Conservation (phyloP, 2,113 vertebrate species). For the Lepisosteus osseus region DNA sequence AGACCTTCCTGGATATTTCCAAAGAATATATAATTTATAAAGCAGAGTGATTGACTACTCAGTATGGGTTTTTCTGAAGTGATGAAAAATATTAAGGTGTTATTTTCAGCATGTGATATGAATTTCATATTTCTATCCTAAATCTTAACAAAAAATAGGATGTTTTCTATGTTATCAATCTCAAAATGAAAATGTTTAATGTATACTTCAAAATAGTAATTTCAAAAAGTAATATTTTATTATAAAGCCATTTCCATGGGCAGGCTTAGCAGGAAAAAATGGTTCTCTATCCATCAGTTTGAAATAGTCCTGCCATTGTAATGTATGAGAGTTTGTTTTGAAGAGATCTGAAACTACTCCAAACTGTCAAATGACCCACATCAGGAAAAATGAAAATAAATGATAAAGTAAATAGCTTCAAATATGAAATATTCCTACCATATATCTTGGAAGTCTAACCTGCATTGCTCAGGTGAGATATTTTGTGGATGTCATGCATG, state of each 20-base stretch:
- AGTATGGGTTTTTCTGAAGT: no score
- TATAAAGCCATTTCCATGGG: background rate
- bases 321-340: constrained; percentile 49
- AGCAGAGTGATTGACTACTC: no score
- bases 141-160: no score
- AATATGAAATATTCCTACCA: constrained; percentile 51
- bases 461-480: constrained; percentile 57
- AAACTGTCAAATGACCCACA: constrained; percentile 61
- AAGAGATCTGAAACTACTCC: constrained; percentile 47
- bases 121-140: no score
- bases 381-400: constrained; percentile 64
- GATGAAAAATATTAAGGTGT: no score
- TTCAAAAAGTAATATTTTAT: background rate
- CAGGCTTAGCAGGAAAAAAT: constrained; percentile 16
- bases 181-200: no score
- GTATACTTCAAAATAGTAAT: no score
- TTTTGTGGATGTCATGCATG: constrained; percentile 42
- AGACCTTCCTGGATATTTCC: no score
- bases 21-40: no score
- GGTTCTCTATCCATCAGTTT: constrained; percentile 11
- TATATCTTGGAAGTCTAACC: constrained; percentile 51
- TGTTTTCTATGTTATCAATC: no score
- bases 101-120: no score
- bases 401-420: constrained; percentile 56
- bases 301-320: constrained; percentile 35